A percentile compares a stretch with the other conserved stretches of the same genome.
Conservation (phyloP, 1,140 invertebrate genomes). For the Drosophila miranda region DNA sequence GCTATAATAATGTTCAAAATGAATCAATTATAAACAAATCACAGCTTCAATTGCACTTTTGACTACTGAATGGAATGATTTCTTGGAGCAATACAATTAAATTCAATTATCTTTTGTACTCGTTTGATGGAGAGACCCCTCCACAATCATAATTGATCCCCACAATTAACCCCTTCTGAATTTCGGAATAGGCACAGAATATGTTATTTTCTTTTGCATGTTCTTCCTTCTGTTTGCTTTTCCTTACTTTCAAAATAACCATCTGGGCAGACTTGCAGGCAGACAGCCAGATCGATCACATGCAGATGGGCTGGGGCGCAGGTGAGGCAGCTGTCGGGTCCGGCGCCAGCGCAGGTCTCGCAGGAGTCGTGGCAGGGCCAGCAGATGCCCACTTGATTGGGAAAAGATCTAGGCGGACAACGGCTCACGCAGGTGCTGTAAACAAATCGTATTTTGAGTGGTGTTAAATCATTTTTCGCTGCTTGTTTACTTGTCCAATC, state of each 20-base stretch:
- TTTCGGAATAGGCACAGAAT: too few relatives aligned
- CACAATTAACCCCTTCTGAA: background rate
- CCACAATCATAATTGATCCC: background rate
- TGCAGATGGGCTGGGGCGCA: slow-evolving; percentile 91
- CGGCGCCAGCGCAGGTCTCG: slow-evolving; percentile 91
- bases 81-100: too few relatives aligned
- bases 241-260: slow-evolving; percentile 91
- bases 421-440: slow-evolving; percentile 89
- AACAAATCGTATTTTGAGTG: slow-evolving; percentile 5
- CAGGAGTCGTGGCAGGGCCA: slow-evolving; percentile 93
- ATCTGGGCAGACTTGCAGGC: slow-evolving; percentile 92
- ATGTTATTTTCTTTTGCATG: too few relatives aligned
- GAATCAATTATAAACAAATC: too few relatives aligned
- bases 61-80: too few relatives aligned
- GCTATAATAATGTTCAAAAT: too few relatives aligned
- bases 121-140: too few relatives aligned
- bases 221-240: too few relatives aligned
- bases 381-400: slow-evolving; percentile 89
- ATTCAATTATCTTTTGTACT: too few relatives aligned
- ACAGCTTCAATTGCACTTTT: too few relatives aligned
- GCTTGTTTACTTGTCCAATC: slow-evolving; percentile 88
- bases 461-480: background rate
- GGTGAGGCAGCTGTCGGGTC: slow-evolving; percentile 91
- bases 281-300: slow-evolving; percentile 90
- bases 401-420: slow-evolving; percentile 91